Percentiles rank a stretch among this genome's conserved stretches.
Conservation (phyloP, 2,888 invertebrate species). For the Mimas tiliae region DNA sequence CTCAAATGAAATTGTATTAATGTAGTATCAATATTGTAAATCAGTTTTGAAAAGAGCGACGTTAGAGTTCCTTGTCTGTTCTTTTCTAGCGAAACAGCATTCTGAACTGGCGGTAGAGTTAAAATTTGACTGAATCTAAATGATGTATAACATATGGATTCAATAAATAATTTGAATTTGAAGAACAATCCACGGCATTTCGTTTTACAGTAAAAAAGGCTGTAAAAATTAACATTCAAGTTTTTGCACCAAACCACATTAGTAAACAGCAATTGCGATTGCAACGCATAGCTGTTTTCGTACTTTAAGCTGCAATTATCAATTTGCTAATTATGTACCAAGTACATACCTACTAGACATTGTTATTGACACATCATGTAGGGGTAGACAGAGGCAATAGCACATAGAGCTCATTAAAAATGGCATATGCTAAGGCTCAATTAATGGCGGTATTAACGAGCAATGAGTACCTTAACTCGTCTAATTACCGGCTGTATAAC, state of each 20-base stretch:
- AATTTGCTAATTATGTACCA: conserved; percentile 19
- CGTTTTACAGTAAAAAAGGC: too few species aligned
- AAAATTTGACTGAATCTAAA: too few species aligned
- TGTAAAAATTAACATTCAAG: too few species aligned
- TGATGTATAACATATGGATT: too few species aligned
- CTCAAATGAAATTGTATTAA: too few species aligned
- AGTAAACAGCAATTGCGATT: background rate
- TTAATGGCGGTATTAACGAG: conserved; percentile 47
- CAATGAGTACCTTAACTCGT: conserved; percentile 42
- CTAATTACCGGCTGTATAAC: conserved; percentile 36
- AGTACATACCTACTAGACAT: background rate
- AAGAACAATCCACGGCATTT: too few species aligned
- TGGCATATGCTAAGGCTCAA: conserved; percentile 39
- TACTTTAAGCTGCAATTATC: background rate
- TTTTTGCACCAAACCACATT: background rate
- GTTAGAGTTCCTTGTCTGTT: too few species aligned
- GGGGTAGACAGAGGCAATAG: conserved; percentile 1
- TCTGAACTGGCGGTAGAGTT: too few species aligned
- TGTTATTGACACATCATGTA: conserved; percentile 13
- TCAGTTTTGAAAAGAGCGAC: too few species aligned
- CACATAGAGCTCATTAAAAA: conserved; percentile 31
- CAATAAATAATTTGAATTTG: too few species aligned
- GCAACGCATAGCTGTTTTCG: background rate
- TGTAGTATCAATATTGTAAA: too few species aligned
- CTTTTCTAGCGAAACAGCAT: too few species aligned